Percentiles rank a stretch among this genome's conserved stretches.
Conservation (phyloP, 64 coral and sea anemone species). For the Montipora efflorescens region DNA sequence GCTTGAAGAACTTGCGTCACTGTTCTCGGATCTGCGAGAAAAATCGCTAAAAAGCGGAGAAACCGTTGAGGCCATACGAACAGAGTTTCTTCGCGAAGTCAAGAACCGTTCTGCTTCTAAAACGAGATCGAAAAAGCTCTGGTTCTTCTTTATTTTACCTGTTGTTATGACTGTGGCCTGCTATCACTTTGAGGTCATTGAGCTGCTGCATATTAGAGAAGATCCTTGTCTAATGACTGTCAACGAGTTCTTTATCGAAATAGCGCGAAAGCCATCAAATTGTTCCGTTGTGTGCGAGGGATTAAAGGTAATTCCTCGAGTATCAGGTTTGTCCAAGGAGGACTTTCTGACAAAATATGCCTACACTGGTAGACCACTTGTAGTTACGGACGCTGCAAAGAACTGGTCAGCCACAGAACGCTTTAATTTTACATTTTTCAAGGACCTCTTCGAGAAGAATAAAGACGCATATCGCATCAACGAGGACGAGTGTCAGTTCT, state of each 20-base stretch:
- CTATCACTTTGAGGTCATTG: conserved; percentile 64
- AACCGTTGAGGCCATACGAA: conserved; percentile 1
- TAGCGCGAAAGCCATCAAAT: conserved; percentile 81
- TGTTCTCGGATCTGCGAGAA: conserved; percentile 64
- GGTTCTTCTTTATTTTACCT: conserved; percentile 77
- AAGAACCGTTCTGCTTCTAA: conserved; percentile 27
- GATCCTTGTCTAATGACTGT: conserved; percentile 79
- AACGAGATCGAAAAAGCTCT: conserved; percentile 3
- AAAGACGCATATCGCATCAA: conserved; percentile 75
- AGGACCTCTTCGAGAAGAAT: conserved; percentile 81
- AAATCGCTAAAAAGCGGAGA: conserved; percentile 52
- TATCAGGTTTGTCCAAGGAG: conserved; percentile 79
- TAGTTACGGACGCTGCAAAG: conserved; percentile 88
- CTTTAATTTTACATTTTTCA: conserved; percentile 91
- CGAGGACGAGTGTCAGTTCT: conserved; percentile 98
- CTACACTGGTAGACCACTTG: conserved; percentile 88
- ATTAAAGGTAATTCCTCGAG: conserved; percentile 69
- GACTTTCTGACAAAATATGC: conserved; percentile 87
- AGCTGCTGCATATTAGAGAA: conserved; percentile 56
- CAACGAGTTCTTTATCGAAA: conserved; percentile 87
- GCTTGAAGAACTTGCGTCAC: conserved; percentile 48
- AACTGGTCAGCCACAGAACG: conserved; percentile 88
- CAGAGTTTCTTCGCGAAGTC: conserved; percentile 52
- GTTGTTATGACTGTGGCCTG: conserved; percentile 68
- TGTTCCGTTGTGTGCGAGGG: conserved; percentile 94